Conservation (phyloP, 2,113 vertebrate species). For the Gavia stellata region DNA sequence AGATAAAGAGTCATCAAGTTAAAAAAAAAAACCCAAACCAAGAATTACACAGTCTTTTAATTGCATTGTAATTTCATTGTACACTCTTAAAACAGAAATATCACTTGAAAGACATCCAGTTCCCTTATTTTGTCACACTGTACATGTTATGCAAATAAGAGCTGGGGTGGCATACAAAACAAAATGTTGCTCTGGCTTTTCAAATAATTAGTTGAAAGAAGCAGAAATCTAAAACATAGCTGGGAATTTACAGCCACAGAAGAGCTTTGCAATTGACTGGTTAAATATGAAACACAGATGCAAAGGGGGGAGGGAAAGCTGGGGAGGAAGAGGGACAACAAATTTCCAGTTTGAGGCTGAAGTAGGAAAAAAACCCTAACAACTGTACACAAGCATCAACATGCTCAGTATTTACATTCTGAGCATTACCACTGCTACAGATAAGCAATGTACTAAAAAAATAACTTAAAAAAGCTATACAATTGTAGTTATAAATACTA, state of each 20-base stretch:
- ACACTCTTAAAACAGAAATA: conserved; percentile 53
- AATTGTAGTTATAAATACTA: conserved; percentile 76
- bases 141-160: conserved; percentile 18
- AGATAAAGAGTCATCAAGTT: background rate
- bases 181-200: conserved; percentile 17
- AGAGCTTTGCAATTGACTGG: background rate
- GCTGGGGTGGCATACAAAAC: background rate
- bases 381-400: conserved; percentile 12
- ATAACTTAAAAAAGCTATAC: conserved; percentile 80
- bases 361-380: background rate
- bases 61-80: conserved; percentile 65
- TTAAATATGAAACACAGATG: background rate
- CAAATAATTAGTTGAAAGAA: background rate
- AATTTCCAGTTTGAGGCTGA: conserved; percentile 57
- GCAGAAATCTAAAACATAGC: background rate
- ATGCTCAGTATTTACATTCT: conserved; percentile 22
- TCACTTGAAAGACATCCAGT: conserved; percentile 34
- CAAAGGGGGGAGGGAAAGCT: background rate
- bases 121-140: conserved; percentile 15
- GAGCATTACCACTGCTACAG: conserved; percentile 36
- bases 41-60: conserved; percentile 59
- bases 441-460: conserved; percentile 67
- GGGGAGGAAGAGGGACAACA: background rate
- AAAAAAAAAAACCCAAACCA: background rate
- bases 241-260: conserved; percentile 17